Evolutionary conservation across 1,140 invertebrate genomes (phyloP), one percentile per base, ranked within the genome.

Genomic region (Saxidomus purpurata): DNA sequence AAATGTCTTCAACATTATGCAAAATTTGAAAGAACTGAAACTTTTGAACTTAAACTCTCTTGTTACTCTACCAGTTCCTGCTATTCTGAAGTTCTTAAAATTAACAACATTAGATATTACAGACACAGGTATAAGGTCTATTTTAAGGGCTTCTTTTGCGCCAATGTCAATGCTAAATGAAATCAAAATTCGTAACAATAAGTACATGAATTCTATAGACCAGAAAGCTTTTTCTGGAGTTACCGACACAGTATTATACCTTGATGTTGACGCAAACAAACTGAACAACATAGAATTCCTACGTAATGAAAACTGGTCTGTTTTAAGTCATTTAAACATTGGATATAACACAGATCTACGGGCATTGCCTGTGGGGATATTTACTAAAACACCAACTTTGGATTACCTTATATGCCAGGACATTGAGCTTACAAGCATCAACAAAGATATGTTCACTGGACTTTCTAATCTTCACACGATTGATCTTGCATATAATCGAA

Each of bases 271-370:
- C n/a, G n/a, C n/a, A n/a, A n/a, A n/a, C n/a, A n/a, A n/a, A n/a
- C n/a, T n/a, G n/a, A n/a, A n/a, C 98, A 98, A 94, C 98, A 0
- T 97, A 99, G 88, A 97, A 97, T 91, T 97, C 97, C 28, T 96
- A 99, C 61, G 67, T 1, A 9, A 9, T 22, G n/a, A 61, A 17
- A 74, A 85, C 49, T 92, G 91, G 85, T 99, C n/a, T n/a, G n/a
- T n/a, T n/a, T n/a, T n/a, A n/a, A n/a, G n/a, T n/a, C n/a, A n/a
- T n/a, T n/a, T n/a, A 86, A 98, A 99, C 93, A 98, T 99, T 90
- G 98, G 98, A 69, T 99, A 98, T 95, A 99, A 99, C 96, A 49
- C 67, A n/a, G 96, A 61, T 80, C 96, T 99, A 88, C 98, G 97
- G n/a, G 97, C 97, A 99, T 99, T n/a, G n/a, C n/a, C n/a, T n/a